Evolutionary conservation across 2,113 vertebrate genomes (phyloP), one percentile per base, ranked within the genome.

Genomic region (Capricornis sumatraensis): DNA sequence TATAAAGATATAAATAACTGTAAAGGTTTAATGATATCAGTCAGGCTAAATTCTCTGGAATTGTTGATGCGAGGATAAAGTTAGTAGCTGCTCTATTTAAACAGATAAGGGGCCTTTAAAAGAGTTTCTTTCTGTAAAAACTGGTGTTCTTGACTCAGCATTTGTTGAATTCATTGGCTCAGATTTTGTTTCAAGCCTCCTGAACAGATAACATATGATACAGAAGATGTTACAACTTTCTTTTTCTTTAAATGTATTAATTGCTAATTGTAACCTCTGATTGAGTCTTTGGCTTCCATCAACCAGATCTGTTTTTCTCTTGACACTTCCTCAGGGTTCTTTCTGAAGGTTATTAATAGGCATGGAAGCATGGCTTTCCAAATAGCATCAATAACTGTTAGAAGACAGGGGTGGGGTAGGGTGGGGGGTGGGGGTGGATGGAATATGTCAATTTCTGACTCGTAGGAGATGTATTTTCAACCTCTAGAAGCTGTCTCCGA

Each of bases 291-390:
- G 94, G 96, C 94, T 98, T 91, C 91, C 55, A 76, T 85, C 64
- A 93, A 78, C 89, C 71, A 86, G 94, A 93, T 95, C 85, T 89
- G 0, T 97, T 98, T 98, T 98, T 94, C 95, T 97, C 89, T 87
- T 95, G 89, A 97, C 86, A 96, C 96, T 97, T 97, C 96, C 86
- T 97, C 6, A 3, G 55, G 89, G 91, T 95, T 96, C 91, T 97
- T 92, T 97, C 94, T 89, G 83, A 84, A 95, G 88, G 97, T 97
- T 98, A 98, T 97, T 98, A 97, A 97, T 98, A 98, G 95, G 40
- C 94, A 76, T 89, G 86, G 96, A 95, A 95, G 91, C 64, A 45
- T 92, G 95, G 83, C 89, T 96, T 98, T 98, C 93, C 79, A 96
- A 93, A 96, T 89, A 93, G 94, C 7, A 1, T 95, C 98, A 97